Evolutionary conservation across 2,888 invertebrate species (phyloP).

Genomic region (Chrysolina oricalcia): DNA sequence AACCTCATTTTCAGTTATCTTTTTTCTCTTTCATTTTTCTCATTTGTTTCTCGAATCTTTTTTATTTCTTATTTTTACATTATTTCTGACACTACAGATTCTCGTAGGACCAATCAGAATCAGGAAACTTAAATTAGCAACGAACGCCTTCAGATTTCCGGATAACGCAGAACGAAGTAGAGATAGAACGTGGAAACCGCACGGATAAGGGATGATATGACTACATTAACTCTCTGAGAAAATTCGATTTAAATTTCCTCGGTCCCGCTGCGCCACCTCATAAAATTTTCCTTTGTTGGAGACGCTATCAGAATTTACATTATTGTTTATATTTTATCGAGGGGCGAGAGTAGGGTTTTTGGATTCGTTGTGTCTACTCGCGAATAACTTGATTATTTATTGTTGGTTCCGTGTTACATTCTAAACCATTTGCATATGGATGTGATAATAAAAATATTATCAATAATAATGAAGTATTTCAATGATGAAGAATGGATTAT

Average conservation of each 20-base stretch:
- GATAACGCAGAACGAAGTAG: conserved; percentile 53
- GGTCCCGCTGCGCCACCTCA: conserved; percentile 47
- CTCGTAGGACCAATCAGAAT: conserved; percentile 57
- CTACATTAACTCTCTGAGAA: conserved; percentile 59
- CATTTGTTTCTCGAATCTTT: no score
- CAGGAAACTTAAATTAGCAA: conserved; percentile 60
- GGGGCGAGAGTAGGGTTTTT: conserved; percentile 16
- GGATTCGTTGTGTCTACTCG: neutral
- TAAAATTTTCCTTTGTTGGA: conserved; percentile 52
- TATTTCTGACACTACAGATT: conserved; percentile 19
- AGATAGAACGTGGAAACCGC: conserved; percentile 59
- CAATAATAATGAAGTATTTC: no score
- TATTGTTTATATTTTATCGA: conserved; percentile 46
- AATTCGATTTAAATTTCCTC: conserved; percentile 65
- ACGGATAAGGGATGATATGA: conserved; percentile 66
- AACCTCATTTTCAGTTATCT: no score
- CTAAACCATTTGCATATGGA: no score
- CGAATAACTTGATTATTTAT: neutral
- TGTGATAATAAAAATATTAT: no score
- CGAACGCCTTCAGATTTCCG: conserved; percentile 52
- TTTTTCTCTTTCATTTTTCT: no score
- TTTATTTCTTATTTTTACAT: no score
- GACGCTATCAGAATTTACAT: conserved; percentile 55
- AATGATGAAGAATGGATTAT: no score
- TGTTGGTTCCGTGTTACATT: no score